Evolutionary conservation across 2,888 invertebrate genomes (phyloP).

Genomic region (Cheilosia urbana): DNA sequence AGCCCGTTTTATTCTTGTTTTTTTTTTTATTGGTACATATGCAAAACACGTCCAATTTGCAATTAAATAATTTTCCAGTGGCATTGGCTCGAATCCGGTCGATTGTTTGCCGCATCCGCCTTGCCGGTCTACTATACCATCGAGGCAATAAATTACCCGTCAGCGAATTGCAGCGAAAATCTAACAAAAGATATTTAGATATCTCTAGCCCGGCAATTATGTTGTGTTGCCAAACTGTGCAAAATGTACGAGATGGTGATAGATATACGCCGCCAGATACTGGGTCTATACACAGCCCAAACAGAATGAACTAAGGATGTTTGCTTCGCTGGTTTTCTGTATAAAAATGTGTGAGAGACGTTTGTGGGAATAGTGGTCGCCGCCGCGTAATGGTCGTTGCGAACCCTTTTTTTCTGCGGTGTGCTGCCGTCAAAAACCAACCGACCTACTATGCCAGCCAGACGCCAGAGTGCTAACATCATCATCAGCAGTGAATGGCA

Average conservation of each 20-base stretch:
- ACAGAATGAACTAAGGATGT: conserved; percentile 71
- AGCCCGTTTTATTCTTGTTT: background rate
- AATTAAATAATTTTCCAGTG: conserved; percentile 76
- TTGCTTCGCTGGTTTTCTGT: conserved; percentile 73
- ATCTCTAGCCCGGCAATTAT: conserved; percentile 68
- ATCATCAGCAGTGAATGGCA: conserved; percentile 68
- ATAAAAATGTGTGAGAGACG: conserved; percentile 30
- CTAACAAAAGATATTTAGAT: conserved; percentile 74
- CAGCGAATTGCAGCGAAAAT: conserved; percentile 72
- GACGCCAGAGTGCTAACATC: conserved; percentile 43
- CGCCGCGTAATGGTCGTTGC: conserved; percentile 30
- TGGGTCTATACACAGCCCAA: conserved; percentile 21
- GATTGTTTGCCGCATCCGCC: conserved; percentile 72
- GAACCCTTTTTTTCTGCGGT: conserved; percentile 67
- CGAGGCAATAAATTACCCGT: conserved; percentile 70
- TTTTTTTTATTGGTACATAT: conserved; percentile 35
- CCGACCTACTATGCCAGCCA: conserved; percentile 61
- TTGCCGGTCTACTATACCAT: conserved; percentile 30
- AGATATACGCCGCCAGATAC: conserved; percentile 49
- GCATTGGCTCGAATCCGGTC: conserved; percentile 73
- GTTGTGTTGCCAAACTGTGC: conserved; percentile 72
- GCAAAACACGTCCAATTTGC: conserved; percentile 74
- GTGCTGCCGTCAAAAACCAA: conserved; percentile 53
- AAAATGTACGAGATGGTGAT: conserved; percentile 42
- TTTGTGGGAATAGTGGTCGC: conserved; percentile 53